Base-by-base conservation (phyloP, 2,797 vertebrate genomes). In the Alectoris magna region DNA sequence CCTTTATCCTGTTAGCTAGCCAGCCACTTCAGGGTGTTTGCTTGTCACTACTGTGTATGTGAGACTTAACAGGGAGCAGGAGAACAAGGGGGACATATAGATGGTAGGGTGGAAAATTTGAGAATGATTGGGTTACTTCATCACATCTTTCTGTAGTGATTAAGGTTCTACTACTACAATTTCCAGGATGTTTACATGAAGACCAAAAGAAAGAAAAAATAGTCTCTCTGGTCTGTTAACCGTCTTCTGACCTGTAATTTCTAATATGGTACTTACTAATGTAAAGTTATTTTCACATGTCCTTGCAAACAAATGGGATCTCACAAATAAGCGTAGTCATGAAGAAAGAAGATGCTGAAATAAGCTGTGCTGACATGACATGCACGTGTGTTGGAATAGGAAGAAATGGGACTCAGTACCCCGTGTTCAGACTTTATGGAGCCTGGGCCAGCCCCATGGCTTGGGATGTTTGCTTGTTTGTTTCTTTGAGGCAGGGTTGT, bases 1-100 rank as follows among this genome's bases (percentile, higher is more conserved):
- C 41, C 31, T 83, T 95, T 91, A 76, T 87, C 87, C 36, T 83
- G 3, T 76, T 90, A 95, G 60, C 64, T 76, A 71, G 7, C 68
- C 69, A 88, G 58, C 71, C 60, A 41, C 67, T 95, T 77, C n/a
- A 62, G 56, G 43, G 13, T 71, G 69, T 77, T 79, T 10, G 36
- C 53, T 55, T 79, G 62, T 80, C 73, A 41, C 71, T 74, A 6
- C 44, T 1, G 4, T 76, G 15, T 53, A 15, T 44, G 26, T 71
- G 69, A 84, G 38, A 34, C 59, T 94, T 49, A 62, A 18, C 2
- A 4, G 53, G 55, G 24, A 53, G 51, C 51, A 53, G 51, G 16
- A 10, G 13, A 84, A 36, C 41, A 68, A 68, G 11, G 13, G 14
- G 27, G 10, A 64, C 22, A 68, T 41, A 31, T 66, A 68, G n/a